Percentiles rank a stretch among this genome's conserved stretches.
phyloP scores from a whole-genome alignment of 2,888 invertebrate species.

The Chorisops tibialis region DNA sequence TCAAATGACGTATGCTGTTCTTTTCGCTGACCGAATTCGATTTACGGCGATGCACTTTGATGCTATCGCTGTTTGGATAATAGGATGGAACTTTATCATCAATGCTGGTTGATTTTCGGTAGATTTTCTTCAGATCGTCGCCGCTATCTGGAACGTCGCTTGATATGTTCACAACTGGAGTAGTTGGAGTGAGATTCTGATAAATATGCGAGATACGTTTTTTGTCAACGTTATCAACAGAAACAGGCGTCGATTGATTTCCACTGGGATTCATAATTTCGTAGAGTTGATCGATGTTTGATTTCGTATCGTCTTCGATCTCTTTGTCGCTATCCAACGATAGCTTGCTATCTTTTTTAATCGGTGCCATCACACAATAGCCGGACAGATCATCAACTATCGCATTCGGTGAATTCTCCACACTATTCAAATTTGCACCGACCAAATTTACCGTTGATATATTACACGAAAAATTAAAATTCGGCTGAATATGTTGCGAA shows the following conservation, averaged over 20 bases:
- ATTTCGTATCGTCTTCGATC: slow-evolving; percentile 24
- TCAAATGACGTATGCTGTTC: slow-evolving; percentile 36
- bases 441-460: slow-evolving; percentile 48
- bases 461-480: slow-evolving; percentile 51
- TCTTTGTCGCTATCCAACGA: slow-evolving; percentile 33
- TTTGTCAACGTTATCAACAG: neutral
- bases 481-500: slow-evolving; percentile 46
- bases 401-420: slow-evolving; percentile 25
- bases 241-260: neutral
- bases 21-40: slow-evolving; percentile 19
- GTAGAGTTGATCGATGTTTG: slow-evolving; percentile 35
- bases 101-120: slow-evolving; percentile 47
- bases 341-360: slow-evolving; percentile 31
- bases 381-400: slow-evolving; percentile 48
- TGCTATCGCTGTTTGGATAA: slow-evolving; percentile 49
- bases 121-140: slow-evolving; percentile 42
- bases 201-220: slow-evolving; percentile 40
- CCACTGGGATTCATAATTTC: slow-evolving; percentile 41
- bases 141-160: neutral
- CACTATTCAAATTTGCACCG: slow-evolving; percentile 44
- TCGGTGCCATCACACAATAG: slow-evolving; percentile 51
- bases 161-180: neutral
- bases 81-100: slow-evolving; percentile 52
- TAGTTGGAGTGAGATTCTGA: slow-evolving; percentile 39
- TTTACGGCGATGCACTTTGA: slow-evolving; percentile 40